Conservation (phyloP, 1,140 invertebrate genomes). For the Aethina tumida region DNA sequence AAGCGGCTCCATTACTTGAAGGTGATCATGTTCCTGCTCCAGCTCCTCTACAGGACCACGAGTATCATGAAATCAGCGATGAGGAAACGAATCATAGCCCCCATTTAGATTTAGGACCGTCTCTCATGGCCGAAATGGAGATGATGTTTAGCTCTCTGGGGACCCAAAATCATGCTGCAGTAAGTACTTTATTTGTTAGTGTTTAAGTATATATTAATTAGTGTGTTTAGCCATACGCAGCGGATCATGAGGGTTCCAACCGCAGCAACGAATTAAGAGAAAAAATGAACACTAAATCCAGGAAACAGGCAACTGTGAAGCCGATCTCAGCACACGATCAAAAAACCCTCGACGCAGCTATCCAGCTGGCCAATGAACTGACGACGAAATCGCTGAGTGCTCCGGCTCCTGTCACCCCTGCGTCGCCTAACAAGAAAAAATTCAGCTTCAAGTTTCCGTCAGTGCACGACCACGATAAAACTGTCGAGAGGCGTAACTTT, state of each 20-base stretch:
- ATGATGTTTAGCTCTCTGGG: slow-evolving; percentile 65
- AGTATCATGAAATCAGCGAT: slow-evolving; percentile 89
- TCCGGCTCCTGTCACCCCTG: slow-evolving; percentile 59
- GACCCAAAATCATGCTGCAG: slow-evolving; percentile 34
- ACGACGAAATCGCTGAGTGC: slow-evolving; percentile 57
- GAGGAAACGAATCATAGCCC: slow-evolving; percentile 45
- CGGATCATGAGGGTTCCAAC: slow-evolving; percentile 43
- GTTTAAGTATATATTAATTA: not conserved
- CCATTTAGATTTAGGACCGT: slow-evolving; percentile 83
- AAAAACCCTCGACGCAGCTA: slow-evolving; percentile 86
- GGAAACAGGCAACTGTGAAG: slow-evolving; percentile 79
- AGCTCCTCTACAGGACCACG: slow-evolving; percentile 48
- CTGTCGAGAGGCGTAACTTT: slow-evolving; percentile 66
- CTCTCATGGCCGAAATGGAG: slow-evolving; percentile 91
- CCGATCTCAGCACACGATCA: slow-evolving; percentile 90
- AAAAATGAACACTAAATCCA: slow-evolving; percentile 45
- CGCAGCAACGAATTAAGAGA: slow-evolving; percentile 65
- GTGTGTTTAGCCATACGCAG: too few relatives aligned
- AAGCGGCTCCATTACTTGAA: slow-evolving; percentile 44
- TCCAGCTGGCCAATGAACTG: slow-evolving; percentile 87
- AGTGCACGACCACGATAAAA: slow-evolving; percentile 40
- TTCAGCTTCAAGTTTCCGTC: slow-evolving; percentile 78
- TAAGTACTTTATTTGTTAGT: slow-evolving; percentile 14
- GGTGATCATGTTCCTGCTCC: slow-evolving; percentile 24
- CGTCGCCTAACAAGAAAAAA: slow-evolving; percentile 72